These are phyloP conservation scores for Gadopsis bispinosus DNA, from an alignment of 2,797 vertebrate genomes.

Conservation along the genomic window DNA sequence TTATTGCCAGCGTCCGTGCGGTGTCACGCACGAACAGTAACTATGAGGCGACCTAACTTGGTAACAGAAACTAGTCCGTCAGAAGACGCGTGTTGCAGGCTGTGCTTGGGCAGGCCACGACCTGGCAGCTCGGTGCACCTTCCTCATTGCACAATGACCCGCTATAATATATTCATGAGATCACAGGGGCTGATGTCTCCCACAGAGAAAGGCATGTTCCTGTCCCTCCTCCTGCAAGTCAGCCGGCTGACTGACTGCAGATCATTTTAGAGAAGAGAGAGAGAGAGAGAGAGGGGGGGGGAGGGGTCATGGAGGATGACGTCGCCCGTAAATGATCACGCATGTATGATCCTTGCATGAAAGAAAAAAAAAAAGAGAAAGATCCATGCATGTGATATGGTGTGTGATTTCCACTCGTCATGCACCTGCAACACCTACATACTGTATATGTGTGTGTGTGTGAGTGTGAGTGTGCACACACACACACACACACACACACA, in stretches of 20 bases:
- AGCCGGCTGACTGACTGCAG: constrained; percentile 59
- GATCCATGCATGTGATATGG: constrained; percentile 35
- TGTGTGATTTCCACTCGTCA: constrained; percentile 19
- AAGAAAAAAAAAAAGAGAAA: too few relatives aligned
- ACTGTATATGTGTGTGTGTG: neutral
- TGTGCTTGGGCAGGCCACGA: constrained; percentile 47
- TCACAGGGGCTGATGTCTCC: constrained; percentile 83
- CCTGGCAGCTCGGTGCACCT: constrained; percentile 74
- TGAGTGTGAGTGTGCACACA: neutral
- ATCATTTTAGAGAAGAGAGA: constrained; percentile 49
- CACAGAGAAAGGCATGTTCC: constrained; percentile 79
- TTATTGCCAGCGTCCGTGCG: neutral
- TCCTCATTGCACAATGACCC: constrained; percentile 84
- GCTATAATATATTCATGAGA: constrained; percentile 87
- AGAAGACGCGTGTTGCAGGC: constrained; percentile 33
- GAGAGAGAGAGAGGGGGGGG: neutral
- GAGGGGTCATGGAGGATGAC: constrained; percentile 49
- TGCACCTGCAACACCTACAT: constrained; percentile 35
- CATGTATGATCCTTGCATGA: constrained; percentile 43
- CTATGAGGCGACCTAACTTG: neutral
- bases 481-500: constrained; percentile 3
- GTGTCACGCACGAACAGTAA: neutral
- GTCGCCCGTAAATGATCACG: constrained; percentile 53
- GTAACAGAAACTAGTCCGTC: neutral
- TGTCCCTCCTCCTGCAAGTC: constrained; percentile 58